Evolutionary conservation across 2,113 vertebrate species (phyloP), one percentile per base, ranked within the genome.

Genomic region (Dicaeum eximium): DNA sequence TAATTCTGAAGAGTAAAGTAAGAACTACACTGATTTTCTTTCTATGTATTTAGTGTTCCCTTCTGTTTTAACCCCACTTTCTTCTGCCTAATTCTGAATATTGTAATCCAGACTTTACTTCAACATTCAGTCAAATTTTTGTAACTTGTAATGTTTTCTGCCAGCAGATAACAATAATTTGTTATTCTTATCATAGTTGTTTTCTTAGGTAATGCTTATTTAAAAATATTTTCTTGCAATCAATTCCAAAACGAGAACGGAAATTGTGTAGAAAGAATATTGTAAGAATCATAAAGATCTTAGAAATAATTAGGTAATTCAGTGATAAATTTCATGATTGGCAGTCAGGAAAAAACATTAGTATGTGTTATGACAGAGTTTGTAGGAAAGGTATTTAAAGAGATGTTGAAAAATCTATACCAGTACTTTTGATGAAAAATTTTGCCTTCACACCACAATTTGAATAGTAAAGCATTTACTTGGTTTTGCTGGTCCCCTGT

Each of bases 401-500:
- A 89, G 12, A 58, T 53, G 66, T 91, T 75, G 48, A 94, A 90
- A 92, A 89, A 95, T 85, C 90, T 83, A 1, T 90, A 50, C 20
- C 15, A 71, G 33, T 13, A 13, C 15, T 96, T 86, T 30, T 60
- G 47, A 86, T 92, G 62, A 91, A 80, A 70, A 88, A 58, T 64
- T 94, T 77, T 88, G 30, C 72, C 91, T 94, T 70, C 60, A 35
- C 1, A 2, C 56, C 42, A 45, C 48, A 82, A 51, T 94, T 80
- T 94, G 81, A 93, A 86, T 88, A 92, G 54, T 48, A 91, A 86
- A 94, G 86, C 75, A 81, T 96, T 90, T 92, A 85, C 88, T 95
- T 92, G 57, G n/a, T 92, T 97, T 83, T 38, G 12, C 53, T 90
- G 73, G 64, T 57, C 23, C 30, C 96, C 88, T 88, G 84, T 89